These are phyloP conservation scores for Thymelicus sylvestris DNA, from an alignment of 2,888 invertebrate species.

Conservation along the genomic window DNA sequence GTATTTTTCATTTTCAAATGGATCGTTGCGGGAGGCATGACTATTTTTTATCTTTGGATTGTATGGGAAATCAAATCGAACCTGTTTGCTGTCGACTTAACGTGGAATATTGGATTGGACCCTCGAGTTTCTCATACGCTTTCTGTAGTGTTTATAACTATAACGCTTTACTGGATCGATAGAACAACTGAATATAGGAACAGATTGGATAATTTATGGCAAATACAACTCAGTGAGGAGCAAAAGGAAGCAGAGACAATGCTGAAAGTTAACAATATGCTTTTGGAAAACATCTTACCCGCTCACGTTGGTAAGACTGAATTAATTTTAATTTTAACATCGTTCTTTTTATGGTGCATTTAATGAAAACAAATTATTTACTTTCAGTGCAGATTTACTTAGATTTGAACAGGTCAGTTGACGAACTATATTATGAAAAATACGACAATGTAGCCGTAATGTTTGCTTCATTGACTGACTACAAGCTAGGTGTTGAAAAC, in stretches of 20 bases:
- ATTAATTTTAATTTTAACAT: not conserved
- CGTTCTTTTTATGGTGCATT: too few species aligned
- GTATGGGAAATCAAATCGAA: slow-evolving; percentile 87
- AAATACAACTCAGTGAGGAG: slow-evolving; percentile 89
- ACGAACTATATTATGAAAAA: slow-evolving; percentile 94
- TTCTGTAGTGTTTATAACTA: slow-evolving; percentile 88
- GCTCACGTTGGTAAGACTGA: slow-evolving; percentile 91
- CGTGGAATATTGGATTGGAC: slow-evolving; percentile 88
- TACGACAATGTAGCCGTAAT: slow-evolving; percentile 96
- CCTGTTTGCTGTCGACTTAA: slow-evolving; percentile 84
- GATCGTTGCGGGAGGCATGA: slow-evolving; percentile 86
- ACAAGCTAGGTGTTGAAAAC: slow-evolving; percentile 87
- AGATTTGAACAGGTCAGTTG: slow-evolving; percentile 87
- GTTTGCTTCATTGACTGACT: slow-evolving; percentile 97
- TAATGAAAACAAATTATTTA: not conserved
- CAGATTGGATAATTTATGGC: slow-evolving; percentile 91
- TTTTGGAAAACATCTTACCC: slow-evolving; percentile 96
- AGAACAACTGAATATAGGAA: slow-evolving; percentile 95
- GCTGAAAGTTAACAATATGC: slow-evolving; percentile 93
- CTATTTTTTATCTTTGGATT: slow-evolving; percentile 87
- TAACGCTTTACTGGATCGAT: slow-evolving; percentile 93
- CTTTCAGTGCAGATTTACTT: slow-evolving; percentile 90
- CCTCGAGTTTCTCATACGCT: slow-evolving; percentile 90
- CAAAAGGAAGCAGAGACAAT: slow-evolving; percentile 94
- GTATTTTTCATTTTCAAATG: slow-evolving; percentile 94